A percentile compares a stretch with the other conserved stretches of the same genome.
Conservation (phyloP, 2,888 invertebrate genomes). For the Tenthredo scrophulariae region DNA sequence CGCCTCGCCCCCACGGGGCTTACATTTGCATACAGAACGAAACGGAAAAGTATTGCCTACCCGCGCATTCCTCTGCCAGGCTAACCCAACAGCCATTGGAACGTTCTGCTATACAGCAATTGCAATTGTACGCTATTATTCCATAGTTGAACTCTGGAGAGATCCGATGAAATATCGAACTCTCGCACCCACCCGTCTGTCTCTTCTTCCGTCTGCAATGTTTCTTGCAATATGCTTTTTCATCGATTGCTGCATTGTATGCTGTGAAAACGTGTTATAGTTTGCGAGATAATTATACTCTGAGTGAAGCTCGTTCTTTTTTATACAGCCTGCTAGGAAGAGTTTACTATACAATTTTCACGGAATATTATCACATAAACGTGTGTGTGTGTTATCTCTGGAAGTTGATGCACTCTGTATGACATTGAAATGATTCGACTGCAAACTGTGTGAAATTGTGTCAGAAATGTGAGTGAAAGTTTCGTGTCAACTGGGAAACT, state of each 20-base stretch:
- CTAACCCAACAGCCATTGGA: conserved; percentile 24
- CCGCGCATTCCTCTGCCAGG: conserved; percentile 1
- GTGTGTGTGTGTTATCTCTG: not conserved
- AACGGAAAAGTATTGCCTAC: conserved; percentile 74
- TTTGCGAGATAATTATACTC: not conserved
- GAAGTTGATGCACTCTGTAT: not conserved
- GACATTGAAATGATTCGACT: not conserved
- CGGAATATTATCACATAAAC: not conserved
- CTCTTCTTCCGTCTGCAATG: not conserved
- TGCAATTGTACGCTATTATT: conserved; percentile 40
- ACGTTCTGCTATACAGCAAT: conserved; percentile 39
- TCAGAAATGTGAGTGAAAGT: not conserved
- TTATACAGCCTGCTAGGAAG: not conserved
- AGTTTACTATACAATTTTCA: conserved; percentile 2
- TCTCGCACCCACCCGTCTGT: not conserved
- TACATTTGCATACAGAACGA: conserved; percentile 75
- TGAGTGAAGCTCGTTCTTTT: not conserved
- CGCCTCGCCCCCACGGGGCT: conserved; percentile 73
- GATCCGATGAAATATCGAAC: conserved; percentile 28
- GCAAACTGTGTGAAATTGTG: not conserved
- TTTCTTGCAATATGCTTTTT: conserved; percentile 32
- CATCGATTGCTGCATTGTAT: conserved; percentile 16
- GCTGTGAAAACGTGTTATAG: not conserved
- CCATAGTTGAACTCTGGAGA: not conserved
- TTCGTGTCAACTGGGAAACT: not conserved